These are phyloP conservation scores for Amblyjoppa fuscipennis DNA, from an alignment of 2,888 invertebrate genomes.

Conservation along the genomic window DNA sequence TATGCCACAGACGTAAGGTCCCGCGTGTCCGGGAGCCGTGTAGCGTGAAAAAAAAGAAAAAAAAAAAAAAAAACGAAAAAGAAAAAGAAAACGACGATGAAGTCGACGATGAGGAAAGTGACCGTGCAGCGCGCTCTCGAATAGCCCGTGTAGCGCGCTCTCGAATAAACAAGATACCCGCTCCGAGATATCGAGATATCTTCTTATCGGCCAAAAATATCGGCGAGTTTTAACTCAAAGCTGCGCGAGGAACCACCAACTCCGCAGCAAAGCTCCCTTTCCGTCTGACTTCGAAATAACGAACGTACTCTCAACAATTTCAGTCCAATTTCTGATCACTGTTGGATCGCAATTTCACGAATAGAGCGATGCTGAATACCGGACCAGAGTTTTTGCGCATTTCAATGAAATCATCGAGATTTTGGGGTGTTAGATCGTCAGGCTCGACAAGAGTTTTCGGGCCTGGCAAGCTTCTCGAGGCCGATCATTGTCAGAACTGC, in stretches of 20 bases:
- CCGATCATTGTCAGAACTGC: no score
- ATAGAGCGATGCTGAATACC: neutral
- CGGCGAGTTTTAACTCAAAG: slow-evolving; percentile 25
- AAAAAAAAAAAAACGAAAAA: neutral
- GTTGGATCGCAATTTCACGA: neutral
- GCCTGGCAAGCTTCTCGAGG: no score
- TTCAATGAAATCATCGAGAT: no score
- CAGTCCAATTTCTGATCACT: neutral
- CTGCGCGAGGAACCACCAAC: neutral
- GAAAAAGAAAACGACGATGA: neutral
- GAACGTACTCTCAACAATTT: neutral
- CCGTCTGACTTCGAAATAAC: neutral
- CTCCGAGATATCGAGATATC: slow-evolving; percentile 49
- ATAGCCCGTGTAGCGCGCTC: slow-evolving; percentile 14
- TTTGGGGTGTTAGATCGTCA: no score
- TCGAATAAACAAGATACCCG: slow-evolving; percentile 45
- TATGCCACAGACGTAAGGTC: slow-evolving; percentile 48
- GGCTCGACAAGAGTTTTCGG: no score
- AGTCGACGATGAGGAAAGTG: slow-evolving; percentile 19
- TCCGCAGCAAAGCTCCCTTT: slow-evolving; percentile 19
- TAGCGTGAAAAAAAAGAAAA: slow-evolving; percentile 30
- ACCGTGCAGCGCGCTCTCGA: slow-evolving; percentile 29
- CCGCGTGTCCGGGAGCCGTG: slow-evolving; percentile 41
- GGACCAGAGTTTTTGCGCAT: no score
- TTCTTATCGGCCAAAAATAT: slow-evolving; percentile 39